These are phyloP conservation scores for Eledona agricola DNA, from an alignment of 2,888 invertebrate genomes.

Conservation along the genomic window DNA sequence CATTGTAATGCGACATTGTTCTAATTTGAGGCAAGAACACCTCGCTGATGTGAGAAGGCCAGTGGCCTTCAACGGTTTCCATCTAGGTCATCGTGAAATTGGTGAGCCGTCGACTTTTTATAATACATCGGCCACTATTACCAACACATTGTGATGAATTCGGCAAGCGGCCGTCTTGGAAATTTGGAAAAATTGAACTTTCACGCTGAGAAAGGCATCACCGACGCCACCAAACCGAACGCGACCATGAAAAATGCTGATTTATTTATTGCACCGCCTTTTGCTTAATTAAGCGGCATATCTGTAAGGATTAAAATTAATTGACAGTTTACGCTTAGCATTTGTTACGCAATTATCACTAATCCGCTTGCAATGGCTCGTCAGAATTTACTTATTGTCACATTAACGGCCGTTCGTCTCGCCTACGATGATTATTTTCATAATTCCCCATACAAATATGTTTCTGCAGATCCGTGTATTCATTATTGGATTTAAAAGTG, in stretches of 20 bases:
- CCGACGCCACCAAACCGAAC: conserved; percentile 1
- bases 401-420: conserved; percentile 24
- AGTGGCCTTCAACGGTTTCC: conserved; percentile 42
- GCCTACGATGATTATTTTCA: conserved; percentile 16
- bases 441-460: conserved; percentile 7
- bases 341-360: conserved; percentile 33
- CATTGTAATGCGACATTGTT: conserved; percentile 36
- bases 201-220: conserved; percentile 10
- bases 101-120: conserved; percentile 40
- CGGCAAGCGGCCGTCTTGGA: conserved; percentile 6
- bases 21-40: conserved; percentile 30
- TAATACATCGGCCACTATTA: conserved; percentile 28
- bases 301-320: conserved; percentile 33
- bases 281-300: conserved; percentile 30
- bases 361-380: conserved; percentile 25
- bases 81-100: conserved; percentile 46
- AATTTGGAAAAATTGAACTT: conserved; percentile 16
- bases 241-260: conserved; percentile 13
- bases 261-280: conserved; percentile 13
- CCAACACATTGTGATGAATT: conserved; percentile 40
- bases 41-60: conserved; percentile 39
- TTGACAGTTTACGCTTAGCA: conserved; percentile 30
- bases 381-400: conserved; percentile 33
- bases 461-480: conserved; percentile 15
- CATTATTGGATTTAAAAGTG: conserved; percentile 3